phyloP scores from a whole-genome alignment of 37 sponge, comb jelly and placozoan species.

The Haliclona indistincta region DNA sequence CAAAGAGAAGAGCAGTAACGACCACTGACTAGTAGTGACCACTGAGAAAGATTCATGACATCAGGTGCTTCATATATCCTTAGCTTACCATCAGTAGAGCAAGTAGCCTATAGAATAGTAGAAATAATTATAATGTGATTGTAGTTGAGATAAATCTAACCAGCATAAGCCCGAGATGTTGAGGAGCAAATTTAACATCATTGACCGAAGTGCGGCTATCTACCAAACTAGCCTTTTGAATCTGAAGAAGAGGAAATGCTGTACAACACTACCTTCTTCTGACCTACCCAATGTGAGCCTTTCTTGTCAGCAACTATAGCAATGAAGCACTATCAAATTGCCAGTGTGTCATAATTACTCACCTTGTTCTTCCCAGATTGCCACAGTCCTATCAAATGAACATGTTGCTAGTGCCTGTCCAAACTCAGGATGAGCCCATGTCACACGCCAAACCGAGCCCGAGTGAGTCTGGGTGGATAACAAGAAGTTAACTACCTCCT shows the following conservation, averaged over 20 bases:
- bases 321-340: background rate
- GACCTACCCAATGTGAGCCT: background rate
- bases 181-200: slow-evolving; percentile 92
- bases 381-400: slow-evolving; percentile 91
- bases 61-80: slow-evolving; percentile 93
- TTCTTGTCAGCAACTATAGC: slow-evolving; percentile 38
- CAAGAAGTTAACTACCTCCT: background rate
- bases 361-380: slow-evolving; percentile 97
- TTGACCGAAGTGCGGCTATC: slow-evolving; percentile 90
- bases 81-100: slow-evolving; percentile 84
- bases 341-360: background rate
- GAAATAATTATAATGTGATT: background rate
- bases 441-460: slow-evolving; percentile 88
- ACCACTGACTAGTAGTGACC: slow-evolving; percentile 71
- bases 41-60: slow-evolving; percentile 93
- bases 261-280: background rate
- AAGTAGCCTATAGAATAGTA: slow-evolving; percentile 67
- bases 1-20: background rate
- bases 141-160: slow-evolving; percentile 41
- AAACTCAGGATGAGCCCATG: slow-evolving; percentile 99
- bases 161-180: slow-evolving; percentile 82
- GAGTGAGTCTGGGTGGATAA: slow-evolving; percentile 59
- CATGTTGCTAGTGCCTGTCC: slow-evolving; percentile 97
- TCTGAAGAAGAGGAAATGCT: slow-evolving; percentile 32
- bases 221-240: slow-evolving; percentile 77